Evolutionary conservation across 1,140 invertebrate genomes (phyloP), one percentile per base, ranked within the genome.

Genomic region (Argopecten irradians): DNA sequence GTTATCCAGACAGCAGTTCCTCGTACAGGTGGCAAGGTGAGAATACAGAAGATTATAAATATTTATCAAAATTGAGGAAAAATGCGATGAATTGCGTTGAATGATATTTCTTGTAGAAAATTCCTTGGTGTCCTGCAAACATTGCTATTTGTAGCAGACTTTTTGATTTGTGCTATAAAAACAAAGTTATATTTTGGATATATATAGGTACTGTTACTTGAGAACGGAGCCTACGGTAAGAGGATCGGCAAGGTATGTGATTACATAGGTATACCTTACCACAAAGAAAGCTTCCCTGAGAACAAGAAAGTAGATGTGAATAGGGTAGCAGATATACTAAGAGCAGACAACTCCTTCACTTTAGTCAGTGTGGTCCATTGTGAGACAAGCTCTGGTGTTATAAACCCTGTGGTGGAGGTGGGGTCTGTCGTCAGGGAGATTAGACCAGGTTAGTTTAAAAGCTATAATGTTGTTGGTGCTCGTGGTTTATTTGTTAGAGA

Each of bases 181-280:
- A 1, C 28, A 11, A 7, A 86, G 35, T n/a, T 55, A 34, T 82
- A 71, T 41, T 88, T 85, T 83, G 34, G 55, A 34, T 82, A 39
- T 71, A 71, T 28, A 13, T 84, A 96, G 96, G 95, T 95, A 28
- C 90, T 96, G 85, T 93, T 96, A 87, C 88, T 96, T 41, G 93
- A 94, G 87, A 96, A 96, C 93, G 96, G 96, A 71, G 96, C 96
- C 0, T 96, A 96, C 92, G 96, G 96, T 11, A 93, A 94, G 39
- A 93, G 96, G 82, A 95, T 96, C 94, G 93, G 89, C 19, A 94
- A 94, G 87, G 96, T 96, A 36, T 96, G 96, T 93, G 92, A 95
- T 11, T 90, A 92, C 28, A 92, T 94, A 19, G 91, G 91, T 9
- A 94, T 96, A 33, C 88, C 93, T 19, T 89, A 91, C 83, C 91